phyloP scores from a whole-genome alignment of 2,797 vertebrate species.

The Centropyge bicolor region DNA sequence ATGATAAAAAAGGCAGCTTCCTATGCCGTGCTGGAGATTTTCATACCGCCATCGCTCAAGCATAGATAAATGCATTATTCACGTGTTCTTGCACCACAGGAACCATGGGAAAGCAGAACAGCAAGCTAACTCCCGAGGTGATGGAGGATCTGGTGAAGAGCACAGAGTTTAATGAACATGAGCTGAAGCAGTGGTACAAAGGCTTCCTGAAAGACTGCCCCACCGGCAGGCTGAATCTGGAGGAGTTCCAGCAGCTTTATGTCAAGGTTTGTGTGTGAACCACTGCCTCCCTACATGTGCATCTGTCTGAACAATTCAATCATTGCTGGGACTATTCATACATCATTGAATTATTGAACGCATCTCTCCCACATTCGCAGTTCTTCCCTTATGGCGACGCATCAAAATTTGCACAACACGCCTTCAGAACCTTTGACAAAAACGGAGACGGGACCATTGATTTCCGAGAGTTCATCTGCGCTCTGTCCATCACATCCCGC shows the following conservation, averaged over 20 bases:
- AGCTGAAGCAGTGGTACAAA: conserved; percentile 99
- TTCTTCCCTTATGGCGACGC: conserved; percentile 99
- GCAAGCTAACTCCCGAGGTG: conserved; percentile 99
- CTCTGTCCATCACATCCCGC: conserved; percentile 97
- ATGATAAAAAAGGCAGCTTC: conserved; percentile 9
- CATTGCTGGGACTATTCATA: not conserved
- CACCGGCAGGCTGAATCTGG: conserved; percentile 95
- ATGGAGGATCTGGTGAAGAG: conserved; percentile 99
- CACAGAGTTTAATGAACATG: conserved; percentile 99
- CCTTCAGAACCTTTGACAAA: conserved; percentile 99
- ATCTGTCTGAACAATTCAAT: conserved; percentile 19
- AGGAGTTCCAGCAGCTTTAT: conserved; percentile 99
- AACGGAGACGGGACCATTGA: conserved; percentile 98
- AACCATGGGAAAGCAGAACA: conserved; percentile 99
- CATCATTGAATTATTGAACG: conserved; percentile 42
- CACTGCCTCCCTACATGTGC: not conserved
- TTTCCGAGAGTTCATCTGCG: conserved; percentile 99
- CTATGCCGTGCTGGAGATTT: conserved; percentile 24
- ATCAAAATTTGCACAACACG: conserved; percentile 98
- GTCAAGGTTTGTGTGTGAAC: conserved; percentile 91
- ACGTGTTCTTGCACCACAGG: conserved; percentile 81
- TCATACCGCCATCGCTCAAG: conserved; percentile 21
- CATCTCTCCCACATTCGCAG: conserved; percentile 77
- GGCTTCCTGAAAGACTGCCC: conserved; percentile 99
- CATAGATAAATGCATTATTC: conserved; percentile 66